Evolutionary conservation across 2,113 vertebrate genomes (phyloP), one percentile per base, ranked within the genome.

Genomic region (Vimba vimba): DNA sequence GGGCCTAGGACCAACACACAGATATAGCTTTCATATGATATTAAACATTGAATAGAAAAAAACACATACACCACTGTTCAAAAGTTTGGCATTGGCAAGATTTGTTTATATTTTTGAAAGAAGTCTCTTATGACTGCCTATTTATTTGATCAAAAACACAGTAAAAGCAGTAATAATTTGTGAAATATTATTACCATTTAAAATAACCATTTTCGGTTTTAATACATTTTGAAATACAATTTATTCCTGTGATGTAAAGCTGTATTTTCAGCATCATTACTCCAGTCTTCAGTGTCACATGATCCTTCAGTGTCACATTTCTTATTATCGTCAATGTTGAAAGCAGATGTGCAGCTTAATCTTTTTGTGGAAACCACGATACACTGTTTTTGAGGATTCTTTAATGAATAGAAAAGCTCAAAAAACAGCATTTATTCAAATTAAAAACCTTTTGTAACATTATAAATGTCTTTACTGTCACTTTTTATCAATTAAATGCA

Each of bases 1-100:
- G 91, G 89, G 23, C 89, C 94, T 94, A 83, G 1, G 11, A 23
- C 5, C 47, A 50, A 73, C 21, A 90, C 10, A 85, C 9, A 64
- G 43, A 81, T 59, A 25, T 19, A 52, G 25, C 45, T 4, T 55
- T 77, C 8, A 55, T n/a, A 47, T 25, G 6, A 47, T 6, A 11
- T 43, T 73, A 43, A 73, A 43, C 19, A 21, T 1, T 25, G 21
- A 47, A 13, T 10, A 74, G 2, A 2, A 12, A 11, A 21, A 8
- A 19, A 23, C 55, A 57, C 55, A 57, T 7, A 57, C 19, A 8
- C 55, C 7, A 57, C 19, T 0, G 23, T 30, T 66, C 3, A 36
- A 36, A 68, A 68, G 33, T 23, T 21, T 11, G 66, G 33, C 4
- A 1, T 71, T 9, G 36, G 66, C 10, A 71, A 43, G 68, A 43